These are phyloP conservation scores for Meloidogyne chitwoodi DNA, from an alignment of 1,140 invertebrate species.

Conservation along the genomic window DNA sequence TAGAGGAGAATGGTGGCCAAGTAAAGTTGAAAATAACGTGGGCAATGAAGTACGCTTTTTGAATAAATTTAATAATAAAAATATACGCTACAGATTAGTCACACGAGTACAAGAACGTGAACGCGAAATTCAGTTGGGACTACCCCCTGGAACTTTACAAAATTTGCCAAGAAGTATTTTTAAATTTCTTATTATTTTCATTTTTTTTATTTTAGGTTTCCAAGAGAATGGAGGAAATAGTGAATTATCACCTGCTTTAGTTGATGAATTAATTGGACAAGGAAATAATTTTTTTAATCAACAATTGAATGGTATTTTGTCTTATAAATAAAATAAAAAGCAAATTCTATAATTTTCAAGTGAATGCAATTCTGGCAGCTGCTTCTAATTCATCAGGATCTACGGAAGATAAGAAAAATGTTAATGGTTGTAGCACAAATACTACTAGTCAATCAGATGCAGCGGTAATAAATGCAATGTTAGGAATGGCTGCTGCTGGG, in stretches of 20 bases:
- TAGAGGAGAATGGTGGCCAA: constrained; percentile 56
- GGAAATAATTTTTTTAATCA: neutral
- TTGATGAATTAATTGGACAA: constrained; percentile 17
- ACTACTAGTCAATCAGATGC: neutral
- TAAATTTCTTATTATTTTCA: neutral
- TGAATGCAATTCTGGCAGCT: neutral
- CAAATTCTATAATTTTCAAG: neutral
- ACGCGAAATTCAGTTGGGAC: constrained; percentile 34
- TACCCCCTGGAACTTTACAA: constrained; percentile 28
- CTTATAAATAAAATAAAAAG: neutral
- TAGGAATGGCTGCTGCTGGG: neutral
- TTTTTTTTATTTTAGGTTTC: neutral
- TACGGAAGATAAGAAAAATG: neutral
- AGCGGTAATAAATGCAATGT: neutral
- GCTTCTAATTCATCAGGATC: neutral
- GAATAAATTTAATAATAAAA: neutral
- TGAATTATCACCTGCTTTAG: neutral
- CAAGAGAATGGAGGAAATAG: neutral
- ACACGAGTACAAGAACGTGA: constrained; percentile 29
- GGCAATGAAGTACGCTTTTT: constrained; percentile 53
- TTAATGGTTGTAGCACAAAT: neutral
- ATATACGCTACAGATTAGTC: constrained; percentile 3
- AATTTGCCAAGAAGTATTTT: constrained; percentile 16
- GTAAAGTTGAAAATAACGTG: constrained; percentile 57
- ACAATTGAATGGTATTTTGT: neutral